Evolutionary conservation across 2,113 vertebrate genomes (phyloP).

Genomic region (Anser brachyrhynchus): DNA sequence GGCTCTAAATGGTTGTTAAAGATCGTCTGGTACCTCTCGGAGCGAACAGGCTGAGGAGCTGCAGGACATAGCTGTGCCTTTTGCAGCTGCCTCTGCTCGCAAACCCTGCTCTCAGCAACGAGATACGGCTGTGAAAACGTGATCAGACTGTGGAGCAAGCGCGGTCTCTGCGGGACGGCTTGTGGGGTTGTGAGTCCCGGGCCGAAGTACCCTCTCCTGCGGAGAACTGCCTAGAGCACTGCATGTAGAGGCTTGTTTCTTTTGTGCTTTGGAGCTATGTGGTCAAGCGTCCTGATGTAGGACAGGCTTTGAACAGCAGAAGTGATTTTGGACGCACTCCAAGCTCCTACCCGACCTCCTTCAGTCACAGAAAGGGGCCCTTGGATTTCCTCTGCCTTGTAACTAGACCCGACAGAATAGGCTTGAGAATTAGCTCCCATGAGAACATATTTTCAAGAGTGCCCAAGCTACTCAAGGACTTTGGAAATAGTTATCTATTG

Average conservation of each 20-base stretch:
- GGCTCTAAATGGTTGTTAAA: background rate
- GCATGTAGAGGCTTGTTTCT: background rate
- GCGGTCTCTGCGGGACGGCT: background rate
- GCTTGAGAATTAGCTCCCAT: background rate
- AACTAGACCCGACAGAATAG: background rate
- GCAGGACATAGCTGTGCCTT: background rate
- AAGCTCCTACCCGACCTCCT: background rate
- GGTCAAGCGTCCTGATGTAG: background rate
- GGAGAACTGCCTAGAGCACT: fast-evolving
- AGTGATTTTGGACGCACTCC: background rate
- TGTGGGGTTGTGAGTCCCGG: background rate
- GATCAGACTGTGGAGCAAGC: fast-evolving
- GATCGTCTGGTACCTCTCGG: background rate
- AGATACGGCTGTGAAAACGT: fast-evolving
- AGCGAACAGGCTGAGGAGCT: background rate
- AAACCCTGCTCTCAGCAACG: background rate
- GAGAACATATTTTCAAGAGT: background rate
- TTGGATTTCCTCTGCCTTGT: background rate
- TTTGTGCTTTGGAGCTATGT: background rate
- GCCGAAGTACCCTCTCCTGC: background rate
- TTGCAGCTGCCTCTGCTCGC: background rate
- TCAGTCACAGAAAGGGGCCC: background rate
- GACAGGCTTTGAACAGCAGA: background rate
- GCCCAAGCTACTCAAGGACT: background rate
- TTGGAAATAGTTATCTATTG: background rate